Percentiles rank a stretch among this genome's conserved stretches.
phyloP scores from a whole-genome alignment of 2,797 vertebrate genomes.

The Ptychadena robeensis region DNA sequence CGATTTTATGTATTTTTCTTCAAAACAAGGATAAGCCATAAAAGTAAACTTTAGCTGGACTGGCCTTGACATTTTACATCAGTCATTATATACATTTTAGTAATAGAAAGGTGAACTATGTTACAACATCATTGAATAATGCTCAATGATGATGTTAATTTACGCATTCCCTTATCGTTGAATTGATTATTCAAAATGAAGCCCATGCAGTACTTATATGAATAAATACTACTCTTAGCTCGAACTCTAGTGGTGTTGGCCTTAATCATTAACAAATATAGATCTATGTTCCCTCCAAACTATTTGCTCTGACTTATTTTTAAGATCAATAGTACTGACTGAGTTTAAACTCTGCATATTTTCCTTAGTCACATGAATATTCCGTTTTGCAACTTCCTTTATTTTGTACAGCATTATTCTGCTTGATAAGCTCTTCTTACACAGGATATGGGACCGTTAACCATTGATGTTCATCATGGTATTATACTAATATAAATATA shows the following conservation, averaged over 20 bases:
- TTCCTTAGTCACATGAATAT: conserved; percentile 25
- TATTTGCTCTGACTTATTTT: conserved; percentile 22
- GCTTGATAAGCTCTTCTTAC: not conserved
- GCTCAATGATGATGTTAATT: too few relatives aligned
- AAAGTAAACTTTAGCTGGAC: too few relatives aligned
- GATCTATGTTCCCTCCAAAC: not conserved
- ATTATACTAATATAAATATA: not conserved
- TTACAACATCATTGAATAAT: too few relatives aligned
- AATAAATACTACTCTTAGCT: not conserved
- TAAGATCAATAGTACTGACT: not conserved
- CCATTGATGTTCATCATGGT: not conserved
- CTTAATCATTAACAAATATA: conserved; percentile 47
- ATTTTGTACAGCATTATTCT: conserved; percentile 7
- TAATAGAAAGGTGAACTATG: too few relatives aligned
- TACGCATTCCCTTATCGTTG: too few relatives aligned
- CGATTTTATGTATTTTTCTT: too few relatives aligned
- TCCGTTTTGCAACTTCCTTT: conserved; percentile 33
- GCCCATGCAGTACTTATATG: not conserved
- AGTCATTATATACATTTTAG: too few relatives aligned
- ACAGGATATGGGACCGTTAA: not conserved
- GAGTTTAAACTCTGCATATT: not conserved
- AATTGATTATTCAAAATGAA: not conserved
- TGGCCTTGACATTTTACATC: too few relatives aligned
- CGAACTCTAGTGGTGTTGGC: not conserved
- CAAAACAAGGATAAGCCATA: too few relatives aligned